A percentile compares a stretch with the other conserved stretches of the same genome.
Evolutionary conservation across 2,113 vertebrate genomes (phyloP).

Genomic region (Lanius ludovicianus): DNA sequence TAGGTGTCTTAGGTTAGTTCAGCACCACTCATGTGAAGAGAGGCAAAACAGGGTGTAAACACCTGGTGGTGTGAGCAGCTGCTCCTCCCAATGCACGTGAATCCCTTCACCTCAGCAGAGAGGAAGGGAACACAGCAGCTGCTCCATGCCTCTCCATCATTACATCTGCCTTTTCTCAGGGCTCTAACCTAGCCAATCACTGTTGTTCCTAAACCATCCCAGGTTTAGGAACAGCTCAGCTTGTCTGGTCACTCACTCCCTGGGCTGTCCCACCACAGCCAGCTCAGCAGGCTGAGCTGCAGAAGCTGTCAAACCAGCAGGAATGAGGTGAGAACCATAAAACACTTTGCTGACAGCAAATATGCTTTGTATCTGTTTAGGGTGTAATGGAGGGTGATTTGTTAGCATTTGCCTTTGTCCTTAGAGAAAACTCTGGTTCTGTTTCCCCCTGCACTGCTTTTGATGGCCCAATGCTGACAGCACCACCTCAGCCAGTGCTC

Average conservation of each 20-base stretch:
- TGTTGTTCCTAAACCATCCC: not conserved
- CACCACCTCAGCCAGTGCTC: not conserved
- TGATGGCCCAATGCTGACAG: not conserved
- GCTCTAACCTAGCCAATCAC: not conserved
- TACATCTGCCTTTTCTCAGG: not conserved
- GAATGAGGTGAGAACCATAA: not conserved
- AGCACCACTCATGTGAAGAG: not conserved
- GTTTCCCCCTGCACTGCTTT: fast-evolving
- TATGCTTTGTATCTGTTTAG: not conserved
- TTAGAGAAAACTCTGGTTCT: not conserved
- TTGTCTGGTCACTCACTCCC: not conserved
- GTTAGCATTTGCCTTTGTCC: not conserved
- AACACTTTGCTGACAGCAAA: not conserved
- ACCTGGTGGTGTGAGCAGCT: not conserved
- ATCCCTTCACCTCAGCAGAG: not conserved
- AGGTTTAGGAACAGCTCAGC: not conserved
- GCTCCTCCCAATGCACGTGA: not conserved
- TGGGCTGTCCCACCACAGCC: not conserved
- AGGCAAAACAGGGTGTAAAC: not conserved
- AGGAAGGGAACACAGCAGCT: not conserved
- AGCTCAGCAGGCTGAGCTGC: not conserved
- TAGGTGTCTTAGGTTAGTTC: not conserved
- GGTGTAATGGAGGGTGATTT: not conserved
- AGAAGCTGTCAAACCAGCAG: not conserved
- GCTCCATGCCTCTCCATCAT: not conserved